Evolutionary conservation across 2,888 invertebrate species (phyloP), one percentile per base, ranked within the genome.

Genomic region (Hermaeophaga mercurialis): DNA sequence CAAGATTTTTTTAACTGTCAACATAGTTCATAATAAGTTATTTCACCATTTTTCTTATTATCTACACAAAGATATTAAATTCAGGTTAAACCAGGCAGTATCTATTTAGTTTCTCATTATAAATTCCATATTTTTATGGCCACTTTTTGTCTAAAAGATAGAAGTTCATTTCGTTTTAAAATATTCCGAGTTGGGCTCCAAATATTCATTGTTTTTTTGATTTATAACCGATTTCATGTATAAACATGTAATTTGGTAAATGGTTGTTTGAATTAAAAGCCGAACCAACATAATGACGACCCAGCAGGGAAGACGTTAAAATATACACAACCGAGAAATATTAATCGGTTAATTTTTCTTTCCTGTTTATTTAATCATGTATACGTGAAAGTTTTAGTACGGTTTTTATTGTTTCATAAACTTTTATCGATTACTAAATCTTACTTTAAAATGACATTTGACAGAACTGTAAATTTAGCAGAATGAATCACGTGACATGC

Each of bases 171-270:
- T 38, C 7, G 43, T 47, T 47, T 33, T 44, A 52, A 48, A 49
- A 49, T 49, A 49, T 49, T 49, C 49, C 28, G n/a, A 28, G 41
- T 14, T 18, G 28, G 24, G 33, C 33, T 47, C 31, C 38, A 43
- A n/a, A 48, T 54, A 43, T 54, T 54, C 41, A 43, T 47, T 54
- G 41, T 47, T 54, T 54, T 54, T 28, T 15, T 55, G 24, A 55
- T 55, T 48, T 48, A 55, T 55, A 26, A 43, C 43, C 34, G 15
- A 43, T 49, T 52, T 55, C 34, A 44, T 36, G 44, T 49, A 49
- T 47, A 47, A 55, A 55, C 44, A 44, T 49, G 55, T 55, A 55
- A 55, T 48, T 55, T 55, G 24, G 39, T 55, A 48, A 48, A 55
- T 48, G 34, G 43, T 33, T 50, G 47, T 54, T 55, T 55, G 55